A percentile compares a stretch with the other conserved stretches of the same genome.
phyloP scores from a whole-genome alignment of 2,888 invertebrate species.

The Suillia variegata region DNA sequence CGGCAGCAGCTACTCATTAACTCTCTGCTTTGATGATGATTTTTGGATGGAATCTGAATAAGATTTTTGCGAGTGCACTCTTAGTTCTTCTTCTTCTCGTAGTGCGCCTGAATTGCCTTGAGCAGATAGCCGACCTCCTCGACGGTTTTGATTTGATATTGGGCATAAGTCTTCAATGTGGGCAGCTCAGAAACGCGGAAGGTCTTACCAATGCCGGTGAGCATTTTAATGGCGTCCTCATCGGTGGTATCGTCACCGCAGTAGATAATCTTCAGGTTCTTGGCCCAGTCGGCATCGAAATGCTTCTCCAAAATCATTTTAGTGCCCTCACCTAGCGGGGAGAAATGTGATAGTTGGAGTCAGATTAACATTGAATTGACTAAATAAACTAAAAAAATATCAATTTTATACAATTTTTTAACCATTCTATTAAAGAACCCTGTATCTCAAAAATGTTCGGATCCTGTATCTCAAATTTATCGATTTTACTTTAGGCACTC shows the following conservation, averaged over 20 bases:
- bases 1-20: too few relatives aligned
- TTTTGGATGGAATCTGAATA: neutral
- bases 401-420: too few relatives aligned
- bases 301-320: constrained; percentile 78
- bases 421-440: too few relatives aligned
- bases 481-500: too few relatives aligned
- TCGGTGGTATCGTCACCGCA: constrained; percentile 88
- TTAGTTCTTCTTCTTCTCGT: constrained; percentile 56
- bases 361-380: neutral
- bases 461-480: too few relatives aligned
- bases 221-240: constrained; percentile 86
- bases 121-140: constrained; percentile 76
- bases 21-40: neutral
- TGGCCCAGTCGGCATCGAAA: constrained; percentile 79
- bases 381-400: too few relatives aligned
- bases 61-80: neutral
- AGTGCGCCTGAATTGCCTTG: constrained; percentile 67
- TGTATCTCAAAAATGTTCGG: too few relatives aligned
- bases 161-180: constrained; percentile 74
- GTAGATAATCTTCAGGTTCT: constrained; percentile 78
- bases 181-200: constrained; percentile 76
- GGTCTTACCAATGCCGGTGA: constrained; percentile 68
- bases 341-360: neutral
- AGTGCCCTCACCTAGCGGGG: constrained; percentile 66
- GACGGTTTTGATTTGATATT: constrained; percentile 74